phyloP scores from a whole-genome alignment of 2,797 vertebrate species.

The Rhynchotus rufescens region DNA sequence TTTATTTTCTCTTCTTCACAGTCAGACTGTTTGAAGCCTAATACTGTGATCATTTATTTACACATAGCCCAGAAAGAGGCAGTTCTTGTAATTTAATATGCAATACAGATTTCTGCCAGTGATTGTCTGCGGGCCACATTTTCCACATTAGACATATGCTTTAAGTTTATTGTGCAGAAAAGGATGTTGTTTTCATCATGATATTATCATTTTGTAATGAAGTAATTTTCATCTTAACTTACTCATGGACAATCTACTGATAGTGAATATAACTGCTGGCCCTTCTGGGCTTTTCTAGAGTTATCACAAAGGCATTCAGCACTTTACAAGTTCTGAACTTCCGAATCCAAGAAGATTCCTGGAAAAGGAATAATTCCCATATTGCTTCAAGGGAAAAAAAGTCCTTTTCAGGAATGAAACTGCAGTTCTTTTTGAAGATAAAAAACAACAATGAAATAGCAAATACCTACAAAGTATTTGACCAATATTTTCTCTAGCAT shows the following conservation, averaged over 20 bases:
- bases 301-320: neutral
- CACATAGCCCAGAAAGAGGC: conserved; percentile 59
- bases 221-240: conserved; percentile 13
- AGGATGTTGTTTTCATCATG: neutral
- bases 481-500: neutral
- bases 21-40: conserved; percentile 63
- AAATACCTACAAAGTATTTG: neutral
- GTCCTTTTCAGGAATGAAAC: neutral
- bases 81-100: conserved; percentile 55
- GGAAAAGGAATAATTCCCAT: neutral
- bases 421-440: neutral
- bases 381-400: neutral
- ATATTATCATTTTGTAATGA: conserved; percentile 22
- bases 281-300: neutral
- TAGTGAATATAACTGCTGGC: neutral
- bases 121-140: conserved; percentile 10
- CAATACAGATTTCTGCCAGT: conserved; percentile 26
- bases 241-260: neutral
- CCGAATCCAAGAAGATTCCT: too few relatives aligned
- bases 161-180: neutral
- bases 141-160: neutral
- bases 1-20: conserved; percentile 52
- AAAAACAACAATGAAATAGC: neutral
- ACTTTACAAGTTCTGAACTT: neutral
- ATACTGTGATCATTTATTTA: conserved; percentile 76